A percentile compares a stretch with the other conserved stretches of the same genome.
Conservation (phyloP, 37 sponge, comb jelly and placozoan genomes). For the Haliclona indistincta region DNA sequence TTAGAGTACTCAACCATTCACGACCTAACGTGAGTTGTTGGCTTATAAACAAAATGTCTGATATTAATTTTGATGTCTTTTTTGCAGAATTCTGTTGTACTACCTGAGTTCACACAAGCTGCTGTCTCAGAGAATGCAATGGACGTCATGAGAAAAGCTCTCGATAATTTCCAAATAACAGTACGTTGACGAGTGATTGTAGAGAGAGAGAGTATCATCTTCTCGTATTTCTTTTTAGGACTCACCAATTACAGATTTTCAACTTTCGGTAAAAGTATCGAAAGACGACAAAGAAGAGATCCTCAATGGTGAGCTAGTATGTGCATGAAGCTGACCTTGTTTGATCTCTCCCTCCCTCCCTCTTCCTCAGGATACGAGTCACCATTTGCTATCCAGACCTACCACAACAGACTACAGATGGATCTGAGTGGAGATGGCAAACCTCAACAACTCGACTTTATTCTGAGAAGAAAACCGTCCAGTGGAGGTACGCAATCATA, state of each 20-base stretch:
- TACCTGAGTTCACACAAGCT: conserved; percentile 29
- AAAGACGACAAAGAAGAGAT: conserved; percentile 40
- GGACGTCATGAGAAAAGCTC: conserved; percentile 36
- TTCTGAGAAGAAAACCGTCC: conserved; percentile 56
- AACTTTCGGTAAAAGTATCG: conserved; percentile 61
- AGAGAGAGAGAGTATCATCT: not conserved
- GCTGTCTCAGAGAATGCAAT: conserved; percentile 21
- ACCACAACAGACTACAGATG: conserved; percentile 61
- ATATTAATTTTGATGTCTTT: no score
- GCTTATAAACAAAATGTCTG: no score
- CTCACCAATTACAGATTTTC: conserved; percentile 45
- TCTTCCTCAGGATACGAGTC: conserved; percentile 50
- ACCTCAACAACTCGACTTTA: conserved; percentile 57
- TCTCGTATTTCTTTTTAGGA: not conserved
- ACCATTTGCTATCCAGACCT: conserved; percentile 62
- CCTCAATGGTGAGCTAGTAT: conserved; percentile 34
- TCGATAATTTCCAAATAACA: conserved; percentile 38
- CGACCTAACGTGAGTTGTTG: no score
- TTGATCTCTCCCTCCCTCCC: no score
- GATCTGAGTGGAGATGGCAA: conserved; percentile 39
- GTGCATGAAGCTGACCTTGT: no score
- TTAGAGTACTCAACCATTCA: no score
- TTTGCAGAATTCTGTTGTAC: no score
- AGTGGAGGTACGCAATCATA: no score
- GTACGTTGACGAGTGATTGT: conserved; percentile 21